These are phyloP conservation scores for Nesometra sesokonis DNA, from an alignment of 35 echinoderm and acorn worm species.

Conservation along the genomic window DNA sequence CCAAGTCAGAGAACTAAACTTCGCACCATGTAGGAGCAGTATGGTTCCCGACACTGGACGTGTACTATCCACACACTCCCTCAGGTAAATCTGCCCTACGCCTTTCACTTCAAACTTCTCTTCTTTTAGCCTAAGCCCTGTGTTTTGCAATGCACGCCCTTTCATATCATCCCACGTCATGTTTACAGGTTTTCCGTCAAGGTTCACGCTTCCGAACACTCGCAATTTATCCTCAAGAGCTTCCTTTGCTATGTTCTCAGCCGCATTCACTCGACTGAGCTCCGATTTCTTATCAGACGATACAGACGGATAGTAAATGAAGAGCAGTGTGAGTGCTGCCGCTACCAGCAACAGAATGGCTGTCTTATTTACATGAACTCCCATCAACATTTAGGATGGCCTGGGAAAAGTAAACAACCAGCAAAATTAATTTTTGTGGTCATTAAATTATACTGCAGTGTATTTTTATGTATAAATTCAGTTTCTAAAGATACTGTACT, in stretches of 20 bases:
- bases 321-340: not conserved
- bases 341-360: not conserved
- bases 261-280: not conserved
- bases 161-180: not conserved
- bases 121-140: not conserved
- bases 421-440: not conserved
- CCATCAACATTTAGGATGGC: not conserved
- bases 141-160: not conserved
- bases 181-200: not conserved
- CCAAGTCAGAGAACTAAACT: constrained; percentile 76
- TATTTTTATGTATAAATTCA: too few relatives aligned
- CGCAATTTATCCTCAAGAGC: not conserved
- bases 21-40: constrained; percentile 69
- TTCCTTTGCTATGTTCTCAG: not conserved
- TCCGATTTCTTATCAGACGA: not conserved
- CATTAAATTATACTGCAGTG: not conserved
- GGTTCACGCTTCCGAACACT: not conserved
- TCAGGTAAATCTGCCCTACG: not conserved
- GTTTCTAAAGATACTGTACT: too few relatives aligned
- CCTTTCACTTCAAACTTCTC: not conserved
- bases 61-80: not conserved
- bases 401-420: not conserved
- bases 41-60: constrained; percentile 5
- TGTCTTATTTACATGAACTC: not conserved
- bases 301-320: not conserved